A percentile compares a stretch with the other conserved stretches of the same genome.
phyloP scores from a whole-genome alignment of 2,113 vertebrate genomes.

The Isichthys henryi region DNA sequence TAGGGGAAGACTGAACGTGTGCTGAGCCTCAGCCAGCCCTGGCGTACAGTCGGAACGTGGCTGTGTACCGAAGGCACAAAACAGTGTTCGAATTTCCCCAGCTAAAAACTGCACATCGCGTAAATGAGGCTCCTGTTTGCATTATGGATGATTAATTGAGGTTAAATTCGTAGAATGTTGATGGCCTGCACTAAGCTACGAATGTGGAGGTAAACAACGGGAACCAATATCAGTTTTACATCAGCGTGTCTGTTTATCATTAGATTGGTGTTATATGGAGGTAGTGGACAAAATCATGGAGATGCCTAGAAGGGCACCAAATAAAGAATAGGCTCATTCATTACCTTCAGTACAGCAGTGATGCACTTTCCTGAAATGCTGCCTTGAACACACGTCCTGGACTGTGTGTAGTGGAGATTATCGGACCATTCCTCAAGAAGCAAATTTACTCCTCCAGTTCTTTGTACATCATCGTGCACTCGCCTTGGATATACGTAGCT shows the following conservation, averaged over 20 bases:
- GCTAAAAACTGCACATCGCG: not conserved
- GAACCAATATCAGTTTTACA: not conserved
- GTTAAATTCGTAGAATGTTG: not conserved
- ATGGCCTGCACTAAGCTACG: not conserved
- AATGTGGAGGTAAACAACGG: not conserved
- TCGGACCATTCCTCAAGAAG: not conserved
- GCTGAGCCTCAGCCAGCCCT: not conserved
- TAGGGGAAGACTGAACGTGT: not conserved
- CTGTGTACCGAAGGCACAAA: not conserved
- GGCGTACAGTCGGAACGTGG: not conserved
- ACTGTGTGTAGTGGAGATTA: not conserved
- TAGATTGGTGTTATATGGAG: not conserved
- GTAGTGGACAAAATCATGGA: not conserved
- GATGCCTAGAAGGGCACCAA: not conserved
- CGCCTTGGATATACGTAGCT: not conserved
- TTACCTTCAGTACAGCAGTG: not conserved
- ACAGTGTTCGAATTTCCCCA: not conserved
- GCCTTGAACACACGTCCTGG: not conserved
- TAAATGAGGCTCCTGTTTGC: not conserved
- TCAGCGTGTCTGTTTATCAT: not conserved
- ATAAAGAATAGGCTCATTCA: not conserved
- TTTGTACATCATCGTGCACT: not conserved
- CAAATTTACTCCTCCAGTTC: not conserved
- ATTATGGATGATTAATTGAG: not conserved
- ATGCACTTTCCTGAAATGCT: not conserved